Base-by-base conservation (phyloP, 2,797 vertebrate genomes). In the Anas capensis region DNA sequence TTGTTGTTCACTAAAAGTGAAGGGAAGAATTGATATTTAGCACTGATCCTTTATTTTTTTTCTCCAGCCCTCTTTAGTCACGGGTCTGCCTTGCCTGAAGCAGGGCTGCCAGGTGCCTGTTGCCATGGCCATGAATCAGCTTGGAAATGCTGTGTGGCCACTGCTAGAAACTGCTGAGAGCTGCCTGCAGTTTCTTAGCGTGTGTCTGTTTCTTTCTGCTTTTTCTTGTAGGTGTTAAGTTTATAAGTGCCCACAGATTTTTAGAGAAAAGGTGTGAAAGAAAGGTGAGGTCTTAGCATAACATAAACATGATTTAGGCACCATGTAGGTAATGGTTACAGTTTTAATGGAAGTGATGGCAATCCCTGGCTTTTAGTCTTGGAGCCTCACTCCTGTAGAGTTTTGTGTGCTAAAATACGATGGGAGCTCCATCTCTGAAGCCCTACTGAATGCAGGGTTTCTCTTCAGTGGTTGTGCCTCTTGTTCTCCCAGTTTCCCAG, bases 221-320 rank as follows among this genome's bases (percentile, higher is more conserved):
- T 48, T 64, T 20, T 38, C 42, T 3, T 17, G 7, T 6, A 5
- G 9, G 1, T 0, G 0, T 4, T 2, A 12, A 4, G 4, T 8
- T 48, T 26, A 8, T 4, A 38, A 92, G 60, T 3, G 1, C 33
- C 34, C 20, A 9, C 17, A 4, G 31, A 10, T 1, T 26, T 26
- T 42, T 14, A 56, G 53, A 14, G 53, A 6, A 31, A 65, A 70
- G 17, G 34, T 6, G 15, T 49, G 17, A 34, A 72, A 34, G 46
- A 6, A 46, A 60, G 24, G 6, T 2, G 78, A 31, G 10, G 34
- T 44, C 38, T 19, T 18, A 27, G 46, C 27, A 3, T 14, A 19
- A 2, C 23, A 33, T 27, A 49, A 53, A 3, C 0, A 3, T 31
- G 36, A 11, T 62, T 8, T 61, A 31, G 11, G 53, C 34, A 14